Conservation (phyloP, 2,888 invertebrate genomes). For the Allolobophora icterica region DNA sequence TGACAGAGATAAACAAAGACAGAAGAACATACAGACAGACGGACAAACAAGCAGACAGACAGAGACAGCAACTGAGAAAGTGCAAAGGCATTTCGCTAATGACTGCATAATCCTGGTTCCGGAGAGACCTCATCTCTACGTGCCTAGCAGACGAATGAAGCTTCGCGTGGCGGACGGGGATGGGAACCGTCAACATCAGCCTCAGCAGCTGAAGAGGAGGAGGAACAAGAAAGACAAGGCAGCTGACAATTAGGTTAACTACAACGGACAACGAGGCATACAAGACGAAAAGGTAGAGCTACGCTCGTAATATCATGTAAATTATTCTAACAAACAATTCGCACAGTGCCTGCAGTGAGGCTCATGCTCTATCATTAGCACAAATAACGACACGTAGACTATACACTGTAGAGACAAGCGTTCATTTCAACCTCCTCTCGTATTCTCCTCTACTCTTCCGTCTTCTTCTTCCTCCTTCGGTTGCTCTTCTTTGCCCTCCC, state of each 20-base stretch:
- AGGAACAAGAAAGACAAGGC: not conserved
- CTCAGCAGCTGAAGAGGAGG: not conserved
- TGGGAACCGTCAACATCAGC: not conserved
- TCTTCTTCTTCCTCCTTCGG: too few species aligned
- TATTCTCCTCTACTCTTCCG: not conserved
- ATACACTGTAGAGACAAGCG: not conserved
- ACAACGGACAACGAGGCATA: not conserved
- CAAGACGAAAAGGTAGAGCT: not conserved
- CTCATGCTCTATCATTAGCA: not conserved
- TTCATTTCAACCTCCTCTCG: too few species aligned
- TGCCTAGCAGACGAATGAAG: not conserved
- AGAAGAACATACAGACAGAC: too few species aligned
- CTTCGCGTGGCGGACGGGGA: not conserved
- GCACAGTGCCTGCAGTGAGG: not conserved
- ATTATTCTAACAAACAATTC: not conserved
- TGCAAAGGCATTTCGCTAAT: not conserved
- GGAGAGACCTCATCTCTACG: not conserved
- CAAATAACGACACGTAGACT: not conserved
- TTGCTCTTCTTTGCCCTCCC: not conserved
- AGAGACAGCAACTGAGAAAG: too few species aligned
- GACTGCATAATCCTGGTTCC: slow-evolving; percentile 11
- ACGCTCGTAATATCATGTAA: not conserved
- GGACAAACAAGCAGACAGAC: too few species aligned
- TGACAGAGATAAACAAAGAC: too few species aligned
- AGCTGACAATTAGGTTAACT: not conserved